Evolutionary conservation across 1,140 invertebrate species (phyloP), one percentile per base, ranked within the genome.

Genomic region (Drosophila seguyi): DNA sequence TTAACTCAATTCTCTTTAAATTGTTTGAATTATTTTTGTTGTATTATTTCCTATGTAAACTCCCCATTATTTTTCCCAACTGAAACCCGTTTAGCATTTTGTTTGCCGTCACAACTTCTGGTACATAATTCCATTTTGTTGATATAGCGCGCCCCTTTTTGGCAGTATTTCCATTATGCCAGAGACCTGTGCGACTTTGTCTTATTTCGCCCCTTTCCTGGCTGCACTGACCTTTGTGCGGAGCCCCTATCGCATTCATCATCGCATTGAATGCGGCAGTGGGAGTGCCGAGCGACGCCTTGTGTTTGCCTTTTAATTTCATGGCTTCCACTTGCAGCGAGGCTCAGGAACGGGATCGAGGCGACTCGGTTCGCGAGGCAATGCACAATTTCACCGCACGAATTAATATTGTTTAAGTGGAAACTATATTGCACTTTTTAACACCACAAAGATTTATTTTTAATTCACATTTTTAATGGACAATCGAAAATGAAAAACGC

Each of bases 231-330:
- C 83, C 83, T 87, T 87, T 87, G 83, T 39, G 56, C 27, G 65
- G 57, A 20, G 61, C 68, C 74, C 65, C 82, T 63, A 79, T 84
- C 76, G 81, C 74, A 68, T 69, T 58, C 67, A 81, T 85, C 81
- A 74, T 55, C 34, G 20, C 48, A 85, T 75, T 71, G 65, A 85
- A 81, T 86, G 78, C 65, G 78, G 68, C 34, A 66, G 67, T 77
- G 84, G 83, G 83, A 62, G 83, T 87, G 83, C 72, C 80, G 20
- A 56, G 66, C 65, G 36, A 74, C 82, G 82, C 82, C 82, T 86
- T 72, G 45, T 87, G 60, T 87, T 88, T 87, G 84, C 80, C 76
- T 72, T 81, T 81, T 72, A 60, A 72, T 76, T 76, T 75, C 57
- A 68, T 60, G 65, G 42, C 14, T 10, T 58, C 65, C 34, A 39